Conservation (phyloP, 2,113 vertebrate genomes). For the Lamprologus lemairii region DNA sequence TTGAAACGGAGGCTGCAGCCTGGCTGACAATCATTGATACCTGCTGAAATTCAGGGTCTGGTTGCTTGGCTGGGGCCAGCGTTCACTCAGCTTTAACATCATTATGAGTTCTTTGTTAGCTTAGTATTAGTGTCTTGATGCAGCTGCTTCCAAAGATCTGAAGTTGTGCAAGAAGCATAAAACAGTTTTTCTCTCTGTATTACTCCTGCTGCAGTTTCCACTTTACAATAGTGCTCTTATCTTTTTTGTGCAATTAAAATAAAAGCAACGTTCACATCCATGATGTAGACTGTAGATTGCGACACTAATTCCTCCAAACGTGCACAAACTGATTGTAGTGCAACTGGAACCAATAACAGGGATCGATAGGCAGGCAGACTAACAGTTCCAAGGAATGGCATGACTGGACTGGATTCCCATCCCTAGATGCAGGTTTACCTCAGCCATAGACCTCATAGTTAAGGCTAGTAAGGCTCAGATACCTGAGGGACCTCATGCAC, state of each 20-base stretch:
- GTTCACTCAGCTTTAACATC: background rate
- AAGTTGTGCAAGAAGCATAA: background rate
- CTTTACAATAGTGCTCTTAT: background rate
- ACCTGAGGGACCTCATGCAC: background rate
- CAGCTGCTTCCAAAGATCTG: background rate
- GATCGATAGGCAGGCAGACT: background rate
- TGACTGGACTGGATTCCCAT: background rate
- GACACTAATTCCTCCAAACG: background rate
- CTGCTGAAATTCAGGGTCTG: background rate
- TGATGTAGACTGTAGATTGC: background rate
- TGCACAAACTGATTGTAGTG: background rate
- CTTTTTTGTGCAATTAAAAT: background rate
- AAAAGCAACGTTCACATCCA: background rate
- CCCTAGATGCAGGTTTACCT: background rate
- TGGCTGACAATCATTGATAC: background rate
- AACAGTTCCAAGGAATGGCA: background rate
- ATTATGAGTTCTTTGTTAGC: background rate
- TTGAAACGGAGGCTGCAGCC: background rate
- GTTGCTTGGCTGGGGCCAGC: background rate
- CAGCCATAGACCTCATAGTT: background rate
- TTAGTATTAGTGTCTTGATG: background rate
- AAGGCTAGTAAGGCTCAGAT: background rate
- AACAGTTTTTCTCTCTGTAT: background rate
- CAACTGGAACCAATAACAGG: background rate
- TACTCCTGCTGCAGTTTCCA: accelerated